A percentile compares a stretch with the other conserved stretches of the same genome.
Evolutionary conservation across 2,113 vertebrate genomes (phyloP).

Genomic region (Hystrix cristata): DNA sequence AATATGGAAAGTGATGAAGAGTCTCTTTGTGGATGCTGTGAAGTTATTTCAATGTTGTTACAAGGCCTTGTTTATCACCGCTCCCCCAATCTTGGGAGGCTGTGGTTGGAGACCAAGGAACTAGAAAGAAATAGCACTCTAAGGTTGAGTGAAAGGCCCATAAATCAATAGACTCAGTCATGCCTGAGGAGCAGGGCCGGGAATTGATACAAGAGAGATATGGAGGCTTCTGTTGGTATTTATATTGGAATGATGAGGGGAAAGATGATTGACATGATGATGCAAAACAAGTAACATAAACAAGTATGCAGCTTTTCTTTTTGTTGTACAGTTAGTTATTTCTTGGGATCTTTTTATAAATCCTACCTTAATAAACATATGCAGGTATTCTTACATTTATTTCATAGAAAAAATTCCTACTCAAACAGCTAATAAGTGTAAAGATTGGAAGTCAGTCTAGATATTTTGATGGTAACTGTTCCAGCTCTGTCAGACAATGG

Average conservation of each 20-base stretch:
- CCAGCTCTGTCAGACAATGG: neutral
- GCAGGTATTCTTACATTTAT: neutral
- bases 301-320: neutral
- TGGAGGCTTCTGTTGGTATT: neutral
- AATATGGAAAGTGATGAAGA: neutral
- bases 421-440: neutral
- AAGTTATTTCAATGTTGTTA: slow-evolving; percentile 26
- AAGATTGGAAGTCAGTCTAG: neutral
- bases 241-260: neutral
- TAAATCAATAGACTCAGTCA: neutral
- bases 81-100: neutral
- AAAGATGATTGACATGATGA: neutral
- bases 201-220: neutral
- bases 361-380: neutral
- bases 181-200: neutral
- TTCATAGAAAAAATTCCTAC: neutral
- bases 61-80: slow-evolving; percentile 41
- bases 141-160: neutral
- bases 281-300: neutral
- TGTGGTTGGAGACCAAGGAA: neutral
- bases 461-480: neutral
- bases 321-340: neutral
- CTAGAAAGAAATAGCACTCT: neutral
- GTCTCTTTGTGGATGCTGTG: neutral
- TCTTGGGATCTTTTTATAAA: neutral